Evolutionary conservation across 2,797 vertebrate genomes (phyloP).

Genomic region (Pempheris klunzingeri): DNA sequence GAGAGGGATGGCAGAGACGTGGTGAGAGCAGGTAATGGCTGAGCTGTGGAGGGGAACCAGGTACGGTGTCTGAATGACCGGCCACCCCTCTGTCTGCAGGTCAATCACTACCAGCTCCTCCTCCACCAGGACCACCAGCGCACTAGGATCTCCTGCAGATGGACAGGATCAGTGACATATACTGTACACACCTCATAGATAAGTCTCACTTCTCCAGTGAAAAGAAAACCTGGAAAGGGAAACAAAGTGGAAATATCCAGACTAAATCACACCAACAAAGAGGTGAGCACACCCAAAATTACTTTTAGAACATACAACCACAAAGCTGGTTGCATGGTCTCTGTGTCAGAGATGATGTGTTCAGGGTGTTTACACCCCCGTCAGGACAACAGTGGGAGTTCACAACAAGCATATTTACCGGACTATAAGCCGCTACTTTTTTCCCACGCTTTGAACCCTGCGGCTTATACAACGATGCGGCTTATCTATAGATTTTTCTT

Average conservation of each 20-base stretch:
- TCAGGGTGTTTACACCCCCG: not conserved
- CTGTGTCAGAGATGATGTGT: not conserved
- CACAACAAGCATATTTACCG: not conserved
- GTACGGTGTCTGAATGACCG: conserved; percentile 93
- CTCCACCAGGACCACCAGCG: conserved; percentile 95
- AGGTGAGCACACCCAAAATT: not conserved
- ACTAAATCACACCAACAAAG: not conserved
- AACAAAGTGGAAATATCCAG: not conserved
- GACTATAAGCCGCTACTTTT: no score
- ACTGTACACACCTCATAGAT: not conserved
- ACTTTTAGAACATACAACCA: no score
- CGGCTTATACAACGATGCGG: no score
- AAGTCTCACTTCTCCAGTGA: not conserved
- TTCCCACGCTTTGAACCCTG: no score
- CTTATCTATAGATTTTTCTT: no score
- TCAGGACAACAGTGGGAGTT: no score
- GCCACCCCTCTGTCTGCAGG: conserved; percentile 92
- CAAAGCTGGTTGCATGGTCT: not conserved
- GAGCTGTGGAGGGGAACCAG: conserved; percentile 97
- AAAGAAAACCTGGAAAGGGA: no score
- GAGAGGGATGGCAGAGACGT: conserved; percentile 94
- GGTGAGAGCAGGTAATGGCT: conserved; percentile 98
- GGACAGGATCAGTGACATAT: not conserved
- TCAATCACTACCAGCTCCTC: conserved; percentile 97
- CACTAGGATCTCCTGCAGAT: conserved; percentile 85